Percentiles rank a stretch among this genome's conserved stretches.
Evolutionary conservation across 2,797 vertebrate species (phyloP).

Genomic region (Oryzias sinensis): DNA sequence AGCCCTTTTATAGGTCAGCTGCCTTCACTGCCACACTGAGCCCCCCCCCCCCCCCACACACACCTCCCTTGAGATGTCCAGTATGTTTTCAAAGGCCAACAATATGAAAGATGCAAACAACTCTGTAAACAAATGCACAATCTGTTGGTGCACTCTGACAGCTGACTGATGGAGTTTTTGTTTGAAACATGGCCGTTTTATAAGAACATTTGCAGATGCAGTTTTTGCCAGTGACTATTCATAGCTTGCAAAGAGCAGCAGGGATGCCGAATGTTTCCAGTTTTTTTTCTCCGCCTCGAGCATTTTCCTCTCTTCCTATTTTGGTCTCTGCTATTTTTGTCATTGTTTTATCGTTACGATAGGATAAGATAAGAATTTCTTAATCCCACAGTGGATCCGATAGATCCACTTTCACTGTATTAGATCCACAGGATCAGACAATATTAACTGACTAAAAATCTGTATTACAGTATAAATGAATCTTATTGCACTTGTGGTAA

Average conservation of each 20-base stretch:
- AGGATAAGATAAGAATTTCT: too few relatives aligned
- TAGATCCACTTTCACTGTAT: too few relatives aligned
- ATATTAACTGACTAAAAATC: too few relatives aligned
- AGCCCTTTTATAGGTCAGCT: not conserved
- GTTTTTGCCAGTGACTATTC: not conserved
- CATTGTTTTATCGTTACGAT: conserved; percentile 5
- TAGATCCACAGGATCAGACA: too few relatives aligned
- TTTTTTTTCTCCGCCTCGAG: conserved; percentile 10
- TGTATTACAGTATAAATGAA: too few relatives aligned
- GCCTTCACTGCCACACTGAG: conserved; percentile 2
- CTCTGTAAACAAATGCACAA: not conserved
- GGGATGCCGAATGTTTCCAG: conserved; percentile 12
- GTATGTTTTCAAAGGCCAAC: not conserved
- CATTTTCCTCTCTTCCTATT: conserved; percentile 28
- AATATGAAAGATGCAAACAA: not conserved
- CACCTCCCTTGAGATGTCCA: conserved; percentile 1
- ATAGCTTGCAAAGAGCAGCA: conserved; percentile 6
- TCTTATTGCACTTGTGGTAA: too few relatives aligned
- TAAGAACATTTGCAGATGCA: not conserved
- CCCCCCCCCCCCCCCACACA: not conserved
- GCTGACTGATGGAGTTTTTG: not conserved
- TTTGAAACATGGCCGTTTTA: not conserved
- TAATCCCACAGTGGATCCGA: too few relatives aligned
- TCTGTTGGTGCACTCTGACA: not conserved
- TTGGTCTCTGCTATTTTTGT: conserved; percentile 21